Evolutionary conservation across 1,140 invertebrate species (phyloP), one percentile per base, ranked within the genome.

Genomic region (Daktulosphaira vitifoliae): DNA sequence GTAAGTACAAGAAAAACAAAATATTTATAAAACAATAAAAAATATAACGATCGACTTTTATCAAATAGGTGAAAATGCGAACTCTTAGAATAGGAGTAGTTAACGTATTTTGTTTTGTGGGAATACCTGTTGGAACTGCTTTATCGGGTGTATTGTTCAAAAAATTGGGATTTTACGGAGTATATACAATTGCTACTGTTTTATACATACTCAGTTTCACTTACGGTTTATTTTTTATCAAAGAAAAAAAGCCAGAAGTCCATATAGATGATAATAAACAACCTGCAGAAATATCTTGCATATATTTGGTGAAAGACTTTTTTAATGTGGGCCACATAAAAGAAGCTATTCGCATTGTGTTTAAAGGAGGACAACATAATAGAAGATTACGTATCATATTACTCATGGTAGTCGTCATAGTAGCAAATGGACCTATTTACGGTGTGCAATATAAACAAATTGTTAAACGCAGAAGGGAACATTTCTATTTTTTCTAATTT

Each of bases 21-120:
- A 5, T 11, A 11, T 11, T 33, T 6, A 33, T n/a, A n/a, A n/a
- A n/a, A n/a, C n/a, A n/a, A n/a, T n/a, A n/a, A n/a, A n/a, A n/a
- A n/a, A n/a, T 33, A 6, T 33, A 33, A 33, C 29, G 11, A 33
- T 6, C 29, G 11, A 6, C 11, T 33, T 33, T 33, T 5, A 33
- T 33, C 29, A 33, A 6, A 33, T 23, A 62, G 56, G 56, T 86
- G 49, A 83, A 88, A 72, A 84, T 83, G 62, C 81, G 89, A 67
- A 92, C 90, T 1, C 76, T 88, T 15, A 75, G 90, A 59, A 88
- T 93, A 68, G 89, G 88, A 15, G 83, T 92, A 29, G 84, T 89
- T 66, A 93, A 88, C 74, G 78, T 89, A 5, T 87, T 88, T 70
- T 83, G 87, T 70, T 88, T 86, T 1, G 75, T 90, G 53, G 87